These are phyloP conservation scores for Drosophila auraria DNA, from an alignment of 1,140 invertebrate species.

Conservation along the genomic window DNA sequence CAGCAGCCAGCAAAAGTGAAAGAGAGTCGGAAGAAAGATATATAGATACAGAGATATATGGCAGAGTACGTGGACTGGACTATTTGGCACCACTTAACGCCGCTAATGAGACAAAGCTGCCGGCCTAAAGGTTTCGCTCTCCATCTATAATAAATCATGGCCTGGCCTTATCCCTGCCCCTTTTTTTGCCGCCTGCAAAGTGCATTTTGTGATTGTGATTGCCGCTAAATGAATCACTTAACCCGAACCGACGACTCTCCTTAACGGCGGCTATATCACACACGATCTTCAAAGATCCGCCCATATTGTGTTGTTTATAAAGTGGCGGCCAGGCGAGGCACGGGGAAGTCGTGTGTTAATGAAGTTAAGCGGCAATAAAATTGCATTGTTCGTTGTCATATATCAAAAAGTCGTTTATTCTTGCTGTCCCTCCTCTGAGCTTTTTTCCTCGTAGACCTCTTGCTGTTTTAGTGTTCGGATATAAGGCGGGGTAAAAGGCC, in stretches of 20 bases:
- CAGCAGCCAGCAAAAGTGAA: background rate
- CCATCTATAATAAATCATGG: conserved; percentile 71
- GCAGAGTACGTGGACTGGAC: conserved; percentile 8
- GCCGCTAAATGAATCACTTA: conserved; percentile 82
- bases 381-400: conserved; percentile 73
- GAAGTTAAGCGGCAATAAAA: conserved; percentile 82
- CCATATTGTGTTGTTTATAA: conserved; percentile 62
- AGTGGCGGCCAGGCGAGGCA: conserved; percentile 4
- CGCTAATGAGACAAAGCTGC: conserved; percentile 81
- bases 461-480: conserved; percentile 56
- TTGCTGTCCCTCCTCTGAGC: conserved; percentile 3
- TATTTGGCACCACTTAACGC: conserved; percentile 72
- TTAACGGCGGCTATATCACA: conserved; percentile 74
- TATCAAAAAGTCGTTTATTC: conserved; percentile 66
- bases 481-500: conserved; percentile 26
- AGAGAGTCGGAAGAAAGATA: conserved; percentile 30
- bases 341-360: conserved; percentile 67
- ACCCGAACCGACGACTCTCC: conserved; percentile 43
- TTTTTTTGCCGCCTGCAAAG: conserved; percentile 58
- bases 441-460: conserved; percentile 23
- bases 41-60: background rate
- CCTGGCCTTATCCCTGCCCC: conserved; percentile 21
- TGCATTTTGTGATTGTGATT: conserved; percentile 82
- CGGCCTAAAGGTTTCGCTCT: conserved; percentile 62
- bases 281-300: conserved; percentile 73